Evolutionary conservation across 2,797 vertebrate genomes (phyloP).

Genomic region (Crax fasciolata): DNA sequence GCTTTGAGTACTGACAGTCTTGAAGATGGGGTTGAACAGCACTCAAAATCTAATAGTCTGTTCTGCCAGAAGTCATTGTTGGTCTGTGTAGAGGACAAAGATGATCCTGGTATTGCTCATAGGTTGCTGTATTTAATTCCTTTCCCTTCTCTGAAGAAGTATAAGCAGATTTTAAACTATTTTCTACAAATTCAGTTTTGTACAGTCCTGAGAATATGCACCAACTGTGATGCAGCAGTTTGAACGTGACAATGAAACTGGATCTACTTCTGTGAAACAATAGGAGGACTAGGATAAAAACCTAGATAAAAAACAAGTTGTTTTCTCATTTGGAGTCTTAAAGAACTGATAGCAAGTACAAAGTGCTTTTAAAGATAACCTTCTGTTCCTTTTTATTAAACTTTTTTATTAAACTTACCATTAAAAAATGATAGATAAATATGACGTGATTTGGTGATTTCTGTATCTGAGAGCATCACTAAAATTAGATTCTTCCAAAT

Average conservation of each 20-base stretch:
- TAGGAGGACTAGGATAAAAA: not conserved
- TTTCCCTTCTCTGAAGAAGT: not conserved
- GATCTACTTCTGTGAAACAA: not conserved
- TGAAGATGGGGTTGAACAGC: not conserved
- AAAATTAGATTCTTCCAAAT: not conserved
- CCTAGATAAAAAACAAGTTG: not conserved
- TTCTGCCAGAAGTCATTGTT: not conserved
- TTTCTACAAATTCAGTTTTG: not conserved
- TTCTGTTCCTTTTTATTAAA: not conserved
- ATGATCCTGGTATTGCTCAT: not conserved
- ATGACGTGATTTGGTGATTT: not conserved
- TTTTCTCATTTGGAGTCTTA: not conserved
- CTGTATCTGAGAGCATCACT: not conserved
- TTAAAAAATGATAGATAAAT: not conserved
- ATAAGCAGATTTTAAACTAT: not conserved
- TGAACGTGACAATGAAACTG: not conserved
- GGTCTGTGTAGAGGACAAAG: not conserved
- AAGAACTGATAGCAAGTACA: not conserved
- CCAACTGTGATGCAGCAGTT: not conserved
- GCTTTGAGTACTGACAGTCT: not conserved
- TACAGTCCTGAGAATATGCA: not conserved
- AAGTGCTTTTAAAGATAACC: not conserved
- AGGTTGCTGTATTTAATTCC: not conserved
- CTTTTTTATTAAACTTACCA: not conserved
- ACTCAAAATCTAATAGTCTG: not conserved